Conservation (phyloP, 2,113 vertebrate genomes). For the Pandion haliaetus region DNA sequence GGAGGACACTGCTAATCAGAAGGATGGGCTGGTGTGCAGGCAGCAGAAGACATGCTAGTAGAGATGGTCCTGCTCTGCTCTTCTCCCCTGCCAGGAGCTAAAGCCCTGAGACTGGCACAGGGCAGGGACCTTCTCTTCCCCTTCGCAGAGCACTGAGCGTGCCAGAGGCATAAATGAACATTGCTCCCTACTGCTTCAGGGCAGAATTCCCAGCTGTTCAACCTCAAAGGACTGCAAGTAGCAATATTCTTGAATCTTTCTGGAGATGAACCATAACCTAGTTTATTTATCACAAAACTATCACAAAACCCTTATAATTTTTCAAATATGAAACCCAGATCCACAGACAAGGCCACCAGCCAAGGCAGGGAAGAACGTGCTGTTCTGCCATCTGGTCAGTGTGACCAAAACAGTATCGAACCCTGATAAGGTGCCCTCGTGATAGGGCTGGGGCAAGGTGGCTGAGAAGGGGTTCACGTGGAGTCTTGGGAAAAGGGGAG, state of each 20-base stretch:
- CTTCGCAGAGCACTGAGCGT: not conserved
- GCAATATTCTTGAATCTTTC: not conserved
- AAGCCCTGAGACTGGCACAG: not conserved
- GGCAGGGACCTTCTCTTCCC: not conserved
- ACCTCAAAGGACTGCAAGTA: not conserved
- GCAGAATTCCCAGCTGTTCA: not conserved
- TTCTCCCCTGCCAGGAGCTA: not conserved
- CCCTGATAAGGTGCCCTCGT: constrained; percentile 22
- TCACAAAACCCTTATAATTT: constrained; percentile 23
- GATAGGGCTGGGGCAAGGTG: not conserved
- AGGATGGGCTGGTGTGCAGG: not conserved
- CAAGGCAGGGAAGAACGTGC: not conserved
- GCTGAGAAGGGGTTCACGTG: not conserved
- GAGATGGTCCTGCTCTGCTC: not conserved
- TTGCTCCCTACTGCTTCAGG: fast-evolving
- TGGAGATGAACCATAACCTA: not conserved
- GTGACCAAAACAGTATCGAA: not conserved
- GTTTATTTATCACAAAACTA: constrained; percentile 19
- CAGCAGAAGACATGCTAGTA: not conserved
- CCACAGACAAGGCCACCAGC: constrained; percentile 26
- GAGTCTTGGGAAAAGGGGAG: not conserved
- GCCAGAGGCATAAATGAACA: not conserved
- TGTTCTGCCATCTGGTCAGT: not conserved
- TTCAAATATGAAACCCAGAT: constrained; percentile 26
- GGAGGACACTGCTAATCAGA: not conserved